phyloP scores from a whole-genome alignment of 2,888 invertebrate species.

The Meghimatium bilineatum region DNA sequence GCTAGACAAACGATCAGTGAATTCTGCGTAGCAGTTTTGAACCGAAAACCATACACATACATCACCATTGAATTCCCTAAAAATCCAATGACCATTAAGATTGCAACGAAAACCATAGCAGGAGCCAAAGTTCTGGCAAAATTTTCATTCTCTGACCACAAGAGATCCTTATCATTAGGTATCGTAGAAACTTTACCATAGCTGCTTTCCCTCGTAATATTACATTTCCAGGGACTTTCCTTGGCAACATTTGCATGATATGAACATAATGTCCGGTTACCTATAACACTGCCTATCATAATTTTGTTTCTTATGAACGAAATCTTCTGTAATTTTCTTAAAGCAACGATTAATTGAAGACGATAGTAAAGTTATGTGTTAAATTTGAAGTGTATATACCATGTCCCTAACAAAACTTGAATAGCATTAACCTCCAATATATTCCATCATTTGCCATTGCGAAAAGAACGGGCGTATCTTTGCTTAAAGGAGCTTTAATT shows the following conservation, averaged over 20 bases:
- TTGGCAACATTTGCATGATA: neutral
- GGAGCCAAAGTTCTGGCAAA: slow-evolving; percentile 52
- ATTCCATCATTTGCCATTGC: too few relatives aligned
- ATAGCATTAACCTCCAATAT: too few relatives aligned
- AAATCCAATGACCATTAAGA: slow-evolving; percentile 60
- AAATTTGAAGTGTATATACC: too few relatives aligned
- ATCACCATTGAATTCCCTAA: slow-evolving; percentile 55
- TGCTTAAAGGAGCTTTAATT: too few relatives aligned
- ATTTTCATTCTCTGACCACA: slow-evolving; percentile 45
- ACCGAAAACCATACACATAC: slow-evolving; percentile 50
- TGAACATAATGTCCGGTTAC: too few relatives aligned
- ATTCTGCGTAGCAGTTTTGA: slow-evolving; percentile 49
- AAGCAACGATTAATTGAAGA: too few relatives aligned
- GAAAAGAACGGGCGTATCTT: too few relatives aligned
- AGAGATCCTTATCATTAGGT: slow-evolving; percentile 7
- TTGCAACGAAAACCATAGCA: slow-evolving; percentile 57
- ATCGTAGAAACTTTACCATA: neutral
- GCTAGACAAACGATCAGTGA: slow-evolving; percentile 53
- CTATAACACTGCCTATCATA: too few relatives aligned
- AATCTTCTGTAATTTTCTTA: too few relatives aligned
- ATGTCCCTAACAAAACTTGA: too few relatives aligned
- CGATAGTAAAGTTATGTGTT: too few relatives aligned
- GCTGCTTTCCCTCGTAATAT: neutral
- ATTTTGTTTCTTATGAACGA: too few relatives aligned
- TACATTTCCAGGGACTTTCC: neutral